phyloP scores from a whole-genome alignment of 2,113 vertebrate genomes.

The Hylia prasina region DNA sequence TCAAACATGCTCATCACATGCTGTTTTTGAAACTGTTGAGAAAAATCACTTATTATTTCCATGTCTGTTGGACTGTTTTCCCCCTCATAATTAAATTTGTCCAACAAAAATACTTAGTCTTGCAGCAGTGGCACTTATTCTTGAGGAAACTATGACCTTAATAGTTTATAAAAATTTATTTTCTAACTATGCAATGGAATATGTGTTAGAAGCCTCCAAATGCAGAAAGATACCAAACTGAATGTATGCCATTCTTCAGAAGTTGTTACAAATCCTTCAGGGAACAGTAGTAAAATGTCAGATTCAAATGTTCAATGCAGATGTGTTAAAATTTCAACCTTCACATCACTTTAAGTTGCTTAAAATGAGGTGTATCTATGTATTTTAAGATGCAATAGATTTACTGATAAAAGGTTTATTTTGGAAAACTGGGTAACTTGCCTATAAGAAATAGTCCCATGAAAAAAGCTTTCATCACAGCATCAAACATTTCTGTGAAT shows the following conservation, averaged over 20 bases:
- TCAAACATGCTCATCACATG: background rate
- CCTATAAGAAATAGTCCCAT: background rate
- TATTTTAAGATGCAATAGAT: background rate
- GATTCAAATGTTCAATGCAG: background rate
- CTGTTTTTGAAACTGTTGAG: background rate
- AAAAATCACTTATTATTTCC: background rate
- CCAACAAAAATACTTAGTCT: background rate
- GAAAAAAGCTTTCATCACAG: constrained; percentile 4
- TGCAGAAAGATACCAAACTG: background rate
- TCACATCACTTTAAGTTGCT: background rate
- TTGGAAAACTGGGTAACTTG: background rate
- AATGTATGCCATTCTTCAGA: background rate
- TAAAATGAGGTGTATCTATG: background rate
- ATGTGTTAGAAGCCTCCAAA: background rate
- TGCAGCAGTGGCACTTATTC: background rate
- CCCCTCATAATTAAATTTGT: background rate
- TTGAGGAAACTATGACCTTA: background rate
- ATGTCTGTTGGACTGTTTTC: background rate
- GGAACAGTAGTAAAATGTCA: background rate
- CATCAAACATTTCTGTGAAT: constrained; percentile 55
- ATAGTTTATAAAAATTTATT: background rate
- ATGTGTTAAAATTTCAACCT: background rate
- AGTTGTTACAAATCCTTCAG: constrained; percentile 46
- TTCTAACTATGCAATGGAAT: background rate
- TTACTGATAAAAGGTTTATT: background rate